Conservation (phyloP, 2,797 vertebrate species). For the Chrosomus eos region DNA sequence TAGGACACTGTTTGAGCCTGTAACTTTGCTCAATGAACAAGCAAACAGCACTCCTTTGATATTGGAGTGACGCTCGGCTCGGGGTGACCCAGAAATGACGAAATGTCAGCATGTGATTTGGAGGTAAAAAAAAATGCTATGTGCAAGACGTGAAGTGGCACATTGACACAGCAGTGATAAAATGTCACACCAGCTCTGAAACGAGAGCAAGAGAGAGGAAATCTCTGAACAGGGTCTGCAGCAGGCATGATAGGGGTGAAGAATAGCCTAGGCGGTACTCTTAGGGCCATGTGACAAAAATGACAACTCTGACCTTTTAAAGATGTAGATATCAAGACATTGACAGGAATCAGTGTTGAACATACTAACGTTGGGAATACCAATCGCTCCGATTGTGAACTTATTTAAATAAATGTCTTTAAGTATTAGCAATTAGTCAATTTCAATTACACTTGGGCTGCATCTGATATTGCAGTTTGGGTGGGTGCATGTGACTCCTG, state of each 20-base stretch:
- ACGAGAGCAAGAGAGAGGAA: constrained; percentile 6
- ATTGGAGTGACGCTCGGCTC: neutral
- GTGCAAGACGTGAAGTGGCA: constrained; percentile 30
- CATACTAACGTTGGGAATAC: neutral
- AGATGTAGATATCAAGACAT: constrained; percentile 40
- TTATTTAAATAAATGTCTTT: constrained; percentile 40
- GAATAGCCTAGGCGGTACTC: constrained; percentile 5
- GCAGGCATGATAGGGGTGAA: constrained; percentile 34
- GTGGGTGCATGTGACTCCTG: constrained; percentile 20
- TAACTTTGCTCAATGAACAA: neutral
- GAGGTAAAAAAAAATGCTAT: neutral
- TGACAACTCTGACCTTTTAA: constrained; percentile 40
- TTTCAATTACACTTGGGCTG: constrained; percentile 28
- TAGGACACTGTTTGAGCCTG: constrained; percentile 10
- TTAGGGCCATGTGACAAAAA: constrained; percentile 17
- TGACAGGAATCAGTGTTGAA: constrained; percentile 9
- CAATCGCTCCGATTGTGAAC: neutral
- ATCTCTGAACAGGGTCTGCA: constrained; percentile 33
- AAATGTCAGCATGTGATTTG: constrained; percentile 21
- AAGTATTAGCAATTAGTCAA: constrained; percentile 39
- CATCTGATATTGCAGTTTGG: neutral
- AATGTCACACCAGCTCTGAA: constrained; percentile 14
- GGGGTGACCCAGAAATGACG: constrained; percentile 37
- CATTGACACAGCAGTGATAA: constrained; percentile 34
- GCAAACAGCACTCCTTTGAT: constrained; percentile 24